Conservation (phyloP, 2,797 vertebrate species). For the Galago senegalensis region DNA sequence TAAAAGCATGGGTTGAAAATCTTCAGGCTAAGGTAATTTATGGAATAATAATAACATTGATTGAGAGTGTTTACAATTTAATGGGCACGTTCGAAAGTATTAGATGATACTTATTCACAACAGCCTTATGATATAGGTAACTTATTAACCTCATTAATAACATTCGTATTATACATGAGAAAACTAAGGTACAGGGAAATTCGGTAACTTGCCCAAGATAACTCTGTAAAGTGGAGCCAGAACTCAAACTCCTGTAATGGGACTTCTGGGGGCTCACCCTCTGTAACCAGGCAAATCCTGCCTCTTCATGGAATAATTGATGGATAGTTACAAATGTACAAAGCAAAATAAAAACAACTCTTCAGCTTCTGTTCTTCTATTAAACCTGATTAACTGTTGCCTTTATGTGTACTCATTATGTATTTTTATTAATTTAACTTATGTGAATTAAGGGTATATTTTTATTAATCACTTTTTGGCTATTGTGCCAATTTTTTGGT, state of each 20-base stretch:
- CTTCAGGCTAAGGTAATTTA: background rate
- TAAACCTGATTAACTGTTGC: background rate
- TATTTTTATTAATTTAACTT: background rate
- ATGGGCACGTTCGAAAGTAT: background rate
- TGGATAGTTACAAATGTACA: background rate
- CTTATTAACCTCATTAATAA: background rate
- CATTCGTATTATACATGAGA: background rate
- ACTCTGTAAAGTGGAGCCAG: background rate
- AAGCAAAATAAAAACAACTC: background rate
- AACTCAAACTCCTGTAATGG: background rate
- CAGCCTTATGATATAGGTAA: background rate
- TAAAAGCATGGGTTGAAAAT: conserved; percentile 12
- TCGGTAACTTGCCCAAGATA: background rate
- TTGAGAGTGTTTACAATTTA: background rate
- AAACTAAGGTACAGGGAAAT: background rate
- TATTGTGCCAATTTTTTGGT: background rate
- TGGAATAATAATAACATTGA: background rate
- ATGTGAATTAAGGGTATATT: background rate
- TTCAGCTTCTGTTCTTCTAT: background rate
- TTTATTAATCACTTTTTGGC: background rate
- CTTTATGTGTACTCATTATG: background rate
- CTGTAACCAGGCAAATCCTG: background rate
- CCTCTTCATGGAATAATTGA: background rate
- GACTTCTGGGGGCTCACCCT: background rate
- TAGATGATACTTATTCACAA: background rate